phyloP scores from a whole-genome alignment of 2,797 vertebrate species.

The Botia almorhae region DNA sequence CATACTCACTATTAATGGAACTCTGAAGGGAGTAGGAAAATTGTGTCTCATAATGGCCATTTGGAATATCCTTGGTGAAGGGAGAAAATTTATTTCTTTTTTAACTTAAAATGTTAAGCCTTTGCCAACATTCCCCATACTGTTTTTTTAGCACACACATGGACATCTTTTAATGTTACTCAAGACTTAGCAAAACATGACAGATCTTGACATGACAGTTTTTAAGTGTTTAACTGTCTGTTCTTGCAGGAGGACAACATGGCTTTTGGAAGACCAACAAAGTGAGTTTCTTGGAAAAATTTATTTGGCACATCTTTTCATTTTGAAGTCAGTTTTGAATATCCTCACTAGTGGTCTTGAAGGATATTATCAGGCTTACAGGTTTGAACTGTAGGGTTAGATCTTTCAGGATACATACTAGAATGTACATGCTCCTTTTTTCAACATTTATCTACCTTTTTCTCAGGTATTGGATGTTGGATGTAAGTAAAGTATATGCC shows the following conservation, averaged over 20 bases:
- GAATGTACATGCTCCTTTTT: not conserved
- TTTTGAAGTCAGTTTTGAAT: not conserved
- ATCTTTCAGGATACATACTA: not conserved
- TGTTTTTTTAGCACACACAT: too few species aligned
- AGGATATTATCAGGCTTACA: not conserved
- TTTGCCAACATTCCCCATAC: too few species aligned
- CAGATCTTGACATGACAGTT: too few species aligned
- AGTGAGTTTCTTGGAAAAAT: constrained; percentile 79
- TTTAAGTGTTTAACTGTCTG: not conserved
- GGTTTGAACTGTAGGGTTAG: not conserved
- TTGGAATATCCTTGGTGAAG: too few species aligned
- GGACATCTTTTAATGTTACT: too few species aligned
- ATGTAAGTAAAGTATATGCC: constrained; percentile 86
- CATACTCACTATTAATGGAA: too few species aligned
- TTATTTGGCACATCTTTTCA: not conserved
- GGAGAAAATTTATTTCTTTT: too few species aligned
- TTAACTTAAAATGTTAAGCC: too few species aligned
- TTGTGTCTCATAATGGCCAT: too few species aligned
- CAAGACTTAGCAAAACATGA: too few species aligned
- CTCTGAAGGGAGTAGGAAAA: too few species aligned
- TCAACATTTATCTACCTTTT: not conserved
- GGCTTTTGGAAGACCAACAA: constrained; percentile 96
- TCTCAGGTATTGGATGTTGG: constrained; percentile 92
- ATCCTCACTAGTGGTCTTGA: not conserved
- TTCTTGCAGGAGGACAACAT: constrained; percentile 92